Evolutionary conservation across 2,113 vertebrate species (phyloP), one percentile per base, ranked within the genome.

Genomic region (Pleuronectes platessa): DNA sequence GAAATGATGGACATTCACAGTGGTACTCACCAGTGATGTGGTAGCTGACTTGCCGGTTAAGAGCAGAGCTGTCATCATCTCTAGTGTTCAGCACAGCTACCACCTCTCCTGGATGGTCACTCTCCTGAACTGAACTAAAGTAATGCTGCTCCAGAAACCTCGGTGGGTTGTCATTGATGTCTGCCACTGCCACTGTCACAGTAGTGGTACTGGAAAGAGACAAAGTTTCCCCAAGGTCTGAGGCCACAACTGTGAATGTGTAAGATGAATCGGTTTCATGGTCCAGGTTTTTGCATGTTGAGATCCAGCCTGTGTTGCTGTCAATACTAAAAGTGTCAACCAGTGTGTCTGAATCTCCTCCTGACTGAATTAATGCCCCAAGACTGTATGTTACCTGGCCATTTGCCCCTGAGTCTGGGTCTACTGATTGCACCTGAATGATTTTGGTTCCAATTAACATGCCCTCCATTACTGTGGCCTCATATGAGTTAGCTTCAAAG

Each of bases 1-100:
- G 31, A 1, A 31, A 31, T 31, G 31, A 31, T 31, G 31, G 31
- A 31, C 31, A 37, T 42, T 23, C 35, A 23, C 20, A 61, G 23
- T 23, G 9, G 31, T 40, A 72, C 96, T 96, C 85, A 99, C 98
- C 97, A 82, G 97, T 99, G 85, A 99, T 99, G 86, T 98, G 96
- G 91, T 97, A 99, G 94, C 96, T 97, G 91, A 99, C 97, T 94
- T 98, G 98, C 23, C 95, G 95, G 86, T 99, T 99, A 23, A 95
- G 70, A 20, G 95, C 94, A 0, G 96, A 97, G 0, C 95, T 97
- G 90, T 99, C 98, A 63, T 95, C 94, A 85, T 99, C 98, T 92
- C 94, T 94, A 1, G 98, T 98, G 92, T 96, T 97, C 68, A 99
- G 94, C 35, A 98, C 95, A 0, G 97, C 97, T 35, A 99, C 97